Base-by-base conservation (phyloP, 2,113 vertebrate genomes). In the Chroicocephalus ridibundus region DNA sequence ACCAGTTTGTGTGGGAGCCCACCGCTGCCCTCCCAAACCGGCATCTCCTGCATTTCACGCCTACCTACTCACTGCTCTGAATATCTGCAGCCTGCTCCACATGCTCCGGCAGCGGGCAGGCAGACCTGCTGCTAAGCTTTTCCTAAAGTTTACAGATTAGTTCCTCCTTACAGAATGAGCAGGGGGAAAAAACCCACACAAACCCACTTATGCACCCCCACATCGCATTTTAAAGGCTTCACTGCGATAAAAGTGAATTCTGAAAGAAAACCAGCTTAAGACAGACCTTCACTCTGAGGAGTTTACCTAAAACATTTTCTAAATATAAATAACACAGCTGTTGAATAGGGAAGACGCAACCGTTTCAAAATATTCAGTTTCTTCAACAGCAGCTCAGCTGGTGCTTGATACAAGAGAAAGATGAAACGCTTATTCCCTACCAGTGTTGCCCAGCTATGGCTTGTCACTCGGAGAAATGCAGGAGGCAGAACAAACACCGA, bases 251-350 rank as follows among this genome's bases (percentile, higher is more conserved):
- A 71, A 81, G 69, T 38, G 47, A 88, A 86, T 86, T 71, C 86
- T 42, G 42, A 34, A 86, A 84, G 42, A 47, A 84, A 91, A 44
- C 3, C 83, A 86, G 44, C 55, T 58, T 44, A 61, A 74, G 34
- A 47, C 46, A 92, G 74, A 85, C 52, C 57, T 65, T 55, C 49
- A 22, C 34, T 64, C 31, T 7, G 74, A 92, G 31, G 36, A 79
- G 27, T 86, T 86, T 69, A 96, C 91, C 94, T 66, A 70, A 69
- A 93, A 85, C 74, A 74, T 91, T 78, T 17, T 31, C 52, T 69
- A 76, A 71, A 69, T 31, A 60, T 7, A 78, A 89, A 44, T 6
- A 76, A 51, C 55, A 70, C 13, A 0, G 16, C 57, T 79, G 70
- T 9, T 58, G 61, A 82, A 38, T 2, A n/a, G 49, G 34, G 24